Evolutionary conservation across 1,140 invertebrate species (phyloP).

Genomic region (Berghia stephanieae): DNA sequence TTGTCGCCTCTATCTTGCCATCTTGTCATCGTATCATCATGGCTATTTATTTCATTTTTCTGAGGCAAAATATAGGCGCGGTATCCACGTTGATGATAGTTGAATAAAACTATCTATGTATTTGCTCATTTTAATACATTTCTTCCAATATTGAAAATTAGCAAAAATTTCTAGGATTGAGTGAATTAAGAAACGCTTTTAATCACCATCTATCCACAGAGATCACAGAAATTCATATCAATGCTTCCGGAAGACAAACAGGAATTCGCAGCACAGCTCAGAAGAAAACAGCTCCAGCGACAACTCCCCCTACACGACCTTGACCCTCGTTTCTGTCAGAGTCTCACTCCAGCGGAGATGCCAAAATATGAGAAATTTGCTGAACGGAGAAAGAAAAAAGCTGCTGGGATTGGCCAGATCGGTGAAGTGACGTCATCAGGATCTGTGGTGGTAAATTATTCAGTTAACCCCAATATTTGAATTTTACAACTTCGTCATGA

Average conservation of each 20-base stretch:
- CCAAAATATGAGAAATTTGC: conserved; percentile 76
- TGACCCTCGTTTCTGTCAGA: conserved; percentile 88
- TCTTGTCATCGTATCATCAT: too few species aligned
- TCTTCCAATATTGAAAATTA: too few species aligned
- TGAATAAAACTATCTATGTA: too few species aligned
- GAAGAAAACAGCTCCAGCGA: conserved; percentile 90
- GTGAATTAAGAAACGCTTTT: too few species aligned
- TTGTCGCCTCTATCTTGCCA: too few species aligned
- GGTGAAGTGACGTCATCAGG: conserved; percentile 76
- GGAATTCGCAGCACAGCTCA: conserved; percentile 94
- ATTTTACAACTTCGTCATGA: too few species aligned
- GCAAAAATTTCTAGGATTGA: too few species aligned
- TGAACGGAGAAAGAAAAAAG: conserved; percentile 84
- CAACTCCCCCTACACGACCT: conserved; percentile 97
- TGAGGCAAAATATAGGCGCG: too few species aligned
- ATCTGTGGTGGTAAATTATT: conserved; percentile 32
- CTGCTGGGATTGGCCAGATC: conserved; percentile 90
- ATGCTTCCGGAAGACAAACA: conserved; percentile 95
- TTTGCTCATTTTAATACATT: too few species aligned
- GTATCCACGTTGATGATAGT: too few species aligned
- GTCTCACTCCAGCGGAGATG: conserved; percentile 88
- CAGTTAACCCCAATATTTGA: background rate
- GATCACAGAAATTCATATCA: conserved; percentile 97
- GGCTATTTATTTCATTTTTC: too few species aligned
- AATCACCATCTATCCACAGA: conserved; percentile 55